These are phyloP conservation scores for Eristalis intricaria DNA, from an alignment of 2,888 invertebrate genomes.

Conservation along the genomic window DNA sequence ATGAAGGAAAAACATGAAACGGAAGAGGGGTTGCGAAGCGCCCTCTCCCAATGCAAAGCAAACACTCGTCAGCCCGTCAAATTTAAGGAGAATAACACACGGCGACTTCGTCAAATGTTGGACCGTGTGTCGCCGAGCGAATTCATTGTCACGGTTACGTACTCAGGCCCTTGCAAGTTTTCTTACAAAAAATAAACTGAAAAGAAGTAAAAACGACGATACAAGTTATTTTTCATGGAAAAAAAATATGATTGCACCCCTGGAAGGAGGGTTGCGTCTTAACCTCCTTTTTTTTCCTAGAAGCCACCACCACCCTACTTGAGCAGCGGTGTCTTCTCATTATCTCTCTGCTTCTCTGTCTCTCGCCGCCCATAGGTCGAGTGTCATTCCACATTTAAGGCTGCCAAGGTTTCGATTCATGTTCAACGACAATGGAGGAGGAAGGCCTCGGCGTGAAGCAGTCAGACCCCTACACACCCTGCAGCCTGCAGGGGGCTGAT, in stretches of 20 bases:
- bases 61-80: slow-evolving; percentile 65
- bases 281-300: not conserved
- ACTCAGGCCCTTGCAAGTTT: slow-evolving; percentile 30
- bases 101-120: not conserved
- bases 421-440: not conserved
- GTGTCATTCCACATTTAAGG: slow-evolving; percentile 25
- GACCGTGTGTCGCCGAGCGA: not conserved
- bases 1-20: not conserved
- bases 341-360: not conserved
- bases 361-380: slow-evolving; percentile 16
- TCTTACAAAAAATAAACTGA: not conserved
- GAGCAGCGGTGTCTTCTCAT: not conserved
- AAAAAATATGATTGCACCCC: not conserved
- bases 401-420: slow-evolving; percentile 52
- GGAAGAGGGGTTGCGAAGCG: slow-evolving; percentile 38
- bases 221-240: not conserved
- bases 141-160: slow-evolving; percentile 62
- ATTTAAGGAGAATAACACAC: slow-evolving; percentile 27
- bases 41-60: slow-evolving; percentile 62
- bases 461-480: not conserved
- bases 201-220: not conserved
- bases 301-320: not conserved
- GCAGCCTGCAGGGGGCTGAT: not conserved
- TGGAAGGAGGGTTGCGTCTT: not conserved
- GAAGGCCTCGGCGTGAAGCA: not conserved